phyloP scores from a whole-genome alignment of 2,888 invertebrate species.

The Morpho deidamia region DNA sequence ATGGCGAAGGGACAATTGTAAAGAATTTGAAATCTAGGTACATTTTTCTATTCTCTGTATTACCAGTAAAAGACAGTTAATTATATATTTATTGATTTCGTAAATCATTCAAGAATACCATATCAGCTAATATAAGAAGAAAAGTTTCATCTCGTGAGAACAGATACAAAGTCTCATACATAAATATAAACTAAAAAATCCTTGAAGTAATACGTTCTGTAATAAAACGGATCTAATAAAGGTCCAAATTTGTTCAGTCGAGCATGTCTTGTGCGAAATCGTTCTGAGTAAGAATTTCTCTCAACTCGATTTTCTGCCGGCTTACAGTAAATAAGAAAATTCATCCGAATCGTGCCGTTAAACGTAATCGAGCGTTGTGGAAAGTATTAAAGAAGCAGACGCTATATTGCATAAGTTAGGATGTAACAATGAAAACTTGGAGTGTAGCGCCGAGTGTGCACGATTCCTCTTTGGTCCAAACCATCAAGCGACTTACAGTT shows the following conservation, averaged over 20 bases:
- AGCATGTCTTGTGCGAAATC: constrained; percentile 61
- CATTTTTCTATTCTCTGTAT: too few species aligned
- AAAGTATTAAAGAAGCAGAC: constrained; percentile 76
- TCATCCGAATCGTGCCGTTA: constrained; percentile 71
- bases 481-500: constrained; percentile 42
- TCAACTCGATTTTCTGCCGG: constrained; percentile 58
- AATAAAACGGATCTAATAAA: constrained; percentile 33
- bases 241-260: constrained; percentile 49
- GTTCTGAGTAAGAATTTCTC: constrained; percentile 27
- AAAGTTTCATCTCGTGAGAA: too few species aligned
- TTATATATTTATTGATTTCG: too few species aligned
- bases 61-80: too few species aligned
- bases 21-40: too few species aligned
- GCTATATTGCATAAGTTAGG: constrained; percentile 76
- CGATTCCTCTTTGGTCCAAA: constrained; percentile 57
- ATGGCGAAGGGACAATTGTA: too few species aligned
- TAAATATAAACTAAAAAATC: neutral
- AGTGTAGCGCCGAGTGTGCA: constrained; percentile 65
- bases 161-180: neutral
- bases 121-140: too few species aligned
- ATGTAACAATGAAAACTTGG: constrained; percentile 75
- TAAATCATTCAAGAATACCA: too few species aligned
- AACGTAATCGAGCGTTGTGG: constrained; percentile 74
- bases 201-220: constrained; percentile 18
- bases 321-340: constrained; percentile 75